Conservation (phyloP, 2,888 invertebrate species). For the Apeira syringaria region DNA sequence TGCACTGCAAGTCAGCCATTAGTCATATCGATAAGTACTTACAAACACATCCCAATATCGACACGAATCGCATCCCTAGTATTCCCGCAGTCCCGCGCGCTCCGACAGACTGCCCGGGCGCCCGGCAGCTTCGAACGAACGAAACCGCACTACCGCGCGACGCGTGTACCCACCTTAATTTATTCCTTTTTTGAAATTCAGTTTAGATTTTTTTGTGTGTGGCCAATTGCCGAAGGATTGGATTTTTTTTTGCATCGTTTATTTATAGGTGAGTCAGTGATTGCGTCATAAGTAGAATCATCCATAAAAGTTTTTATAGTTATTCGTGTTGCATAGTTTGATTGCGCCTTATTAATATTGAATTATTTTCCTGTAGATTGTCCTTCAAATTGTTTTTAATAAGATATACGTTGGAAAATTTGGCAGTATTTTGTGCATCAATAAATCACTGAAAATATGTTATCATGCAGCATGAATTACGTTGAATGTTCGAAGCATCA, state of each 20-base stretch:
- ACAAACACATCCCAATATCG: constrained; percentile 33
- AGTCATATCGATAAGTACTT: constrained; percentile 11
- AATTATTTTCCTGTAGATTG: too few species aligned
- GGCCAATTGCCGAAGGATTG: constrained; percentile 39
- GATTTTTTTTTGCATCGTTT: constrained; percentile 41
- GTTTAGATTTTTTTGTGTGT: constrained; percentile 35
- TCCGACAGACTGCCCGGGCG: constrained; percentile 68
- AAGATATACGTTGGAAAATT: too few species aligned
- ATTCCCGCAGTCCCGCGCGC: constrained; percentile 45
- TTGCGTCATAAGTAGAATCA: constrained; percentile 11
- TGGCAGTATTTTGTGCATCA: too few species aligned
- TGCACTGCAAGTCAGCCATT: constrained; percentile 4
- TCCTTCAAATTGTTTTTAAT: too few species aligned
- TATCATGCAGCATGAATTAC: too few species aligned
- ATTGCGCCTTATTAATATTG: too few species aligned
- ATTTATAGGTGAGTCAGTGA: constrained; percentile 42
- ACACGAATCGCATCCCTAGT: constrained; percentile 51
- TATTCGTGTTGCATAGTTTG: too few species aligned
- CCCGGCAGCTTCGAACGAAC: constrained; percentile 80
- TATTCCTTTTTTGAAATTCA: constrained; percentile 42
- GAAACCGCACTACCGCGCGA: constrained; percentile 65
- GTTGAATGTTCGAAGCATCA: too few species aligned
- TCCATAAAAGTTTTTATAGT: too few species aligned
- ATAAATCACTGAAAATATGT: too few species aligned
- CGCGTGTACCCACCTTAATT: constrained; percentile 60